phyloP scores from a whole-genome alignment of 2,797 vertebrate genomes.

The Silurus lanzhouensis region DNA sequence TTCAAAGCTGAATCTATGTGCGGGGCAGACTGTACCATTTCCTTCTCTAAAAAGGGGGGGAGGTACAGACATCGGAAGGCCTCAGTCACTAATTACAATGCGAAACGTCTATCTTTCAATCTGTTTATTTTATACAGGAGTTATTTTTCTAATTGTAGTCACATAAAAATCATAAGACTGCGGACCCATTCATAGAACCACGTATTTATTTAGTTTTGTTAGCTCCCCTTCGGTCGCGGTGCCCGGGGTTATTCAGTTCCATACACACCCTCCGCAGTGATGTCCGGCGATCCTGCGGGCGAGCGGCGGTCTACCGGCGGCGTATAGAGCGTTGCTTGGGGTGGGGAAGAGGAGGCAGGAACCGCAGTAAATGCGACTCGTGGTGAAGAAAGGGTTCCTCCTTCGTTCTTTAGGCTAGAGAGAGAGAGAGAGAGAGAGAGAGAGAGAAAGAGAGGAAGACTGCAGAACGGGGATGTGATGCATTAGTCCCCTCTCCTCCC shows the following conservation, averaged over 20 bases:
- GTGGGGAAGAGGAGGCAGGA: neutral
- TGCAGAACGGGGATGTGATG: slow-evolving; percentile 31
- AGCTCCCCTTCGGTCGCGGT: neutral
- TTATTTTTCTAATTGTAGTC: neutral
- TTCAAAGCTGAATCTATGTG: slow-evolving; percentile 5
- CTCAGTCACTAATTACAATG: neutral
- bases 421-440: neutral
- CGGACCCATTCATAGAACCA: neutral
- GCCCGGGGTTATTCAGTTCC: neutral
- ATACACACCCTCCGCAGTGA: neutral
- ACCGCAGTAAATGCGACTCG: slow-evolving; percentile 71
- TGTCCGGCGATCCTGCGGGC: neutral
- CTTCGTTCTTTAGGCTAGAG: slow-evolving; percentile 7
- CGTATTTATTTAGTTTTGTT: too few species aligned
- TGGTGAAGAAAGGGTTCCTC: slow-evolving; percentile 52
- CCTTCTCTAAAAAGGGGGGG: neutral
- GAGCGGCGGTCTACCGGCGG: neutral
- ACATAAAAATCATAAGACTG: neutral
- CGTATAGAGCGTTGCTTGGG: neutral
- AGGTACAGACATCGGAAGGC: neutral
- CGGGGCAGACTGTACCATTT: slow-evolving; percentile 18
- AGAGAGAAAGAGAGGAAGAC: neutral
- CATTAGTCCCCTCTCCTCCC: slow-evolving; percentile 34
- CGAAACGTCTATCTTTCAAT: neutral
- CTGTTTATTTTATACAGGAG: neutral